Conservation (phyloP, 2,888 invertebrate genomes). For the Cataglyphis altisquamis region DNA sequence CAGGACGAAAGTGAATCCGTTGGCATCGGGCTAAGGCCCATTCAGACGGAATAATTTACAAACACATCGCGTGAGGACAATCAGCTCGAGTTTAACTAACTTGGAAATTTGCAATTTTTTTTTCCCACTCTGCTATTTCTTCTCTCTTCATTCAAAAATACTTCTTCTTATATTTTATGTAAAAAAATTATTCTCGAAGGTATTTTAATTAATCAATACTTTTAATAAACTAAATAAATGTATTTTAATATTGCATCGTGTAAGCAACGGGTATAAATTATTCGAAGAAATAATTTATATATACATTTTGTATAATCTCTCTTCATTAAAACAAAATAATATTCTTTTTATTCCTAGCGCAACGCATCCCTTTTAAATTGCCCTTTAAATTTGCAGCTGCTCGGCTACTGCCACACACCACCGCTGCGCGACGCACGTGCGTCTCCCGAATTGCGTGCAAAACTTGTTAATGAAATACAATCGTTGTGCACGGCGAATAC, state of each 20-base stretch:
- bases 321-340: not conserved
- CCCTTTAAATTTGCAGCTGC: constrained; percentile 35
- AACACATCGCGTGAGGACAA: not conserved
- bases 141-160: not conserved
- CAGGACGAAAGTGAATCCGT: constrained; percentile 75
- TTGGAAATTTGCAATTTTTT: not conserved
- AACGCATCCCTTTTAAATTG: constrained; percentile 38
- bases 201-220: not conserved
- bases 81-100: not conserved
- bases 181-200: not conserved
- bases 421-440: constrained; percentile 53
- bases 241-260: not conserved
- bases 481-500: constrained; percentile 30
- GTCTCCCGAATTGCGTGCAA: constrained; percentile 39
- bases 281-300: not conserved
- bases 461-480: constrained; percentile 68
- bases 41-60: constrained; percentile 35
- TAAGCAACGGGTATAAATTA: not conserved
- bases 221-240: not conserved
- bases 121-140: not conserved
- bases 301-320: not conserved
- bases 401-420: constrained; percentile 4
- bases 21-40: not conserved
- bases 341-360: constrained; percentile 21
- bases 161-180: not conserved